A percentile compares a stretch with the other conserved stretches of the same genome.
phyloP scores from a whole-genome alignment of 2,888 invertebrate species.

The Labia minor region DNA sequence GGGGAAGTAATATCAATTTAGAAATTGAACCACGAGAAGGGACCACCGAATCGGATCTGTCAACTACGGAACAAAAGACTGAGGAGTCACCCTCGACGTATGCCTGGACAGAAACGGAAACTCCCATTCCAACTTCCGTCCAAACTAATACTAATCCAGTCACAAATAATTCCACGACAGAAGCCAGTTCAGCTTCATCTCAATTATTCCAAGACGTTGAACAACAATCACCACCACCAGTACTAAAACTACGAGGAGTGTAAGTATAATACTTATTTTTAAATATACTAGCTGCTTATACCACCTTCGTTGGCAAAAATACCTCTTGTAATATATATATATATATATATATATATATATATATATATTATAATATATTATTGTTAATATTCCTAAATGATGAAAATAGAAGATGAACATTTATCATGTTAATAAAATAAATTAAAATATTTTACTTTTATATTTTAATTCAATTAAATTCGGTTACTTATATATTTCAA shows the following conservation, averaged over 20 bases:
- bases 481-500: too few relatives aligned
- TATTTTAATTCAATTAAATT: too few relatives aligned
- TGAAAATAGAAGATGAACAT: too few relatives aligned
- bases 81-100: conserved; percentile 20
- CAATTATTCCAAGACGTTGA: conserved; percentile 13
- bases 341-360: too few relatives aligned
- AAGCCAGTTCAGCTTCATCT: not conserved
- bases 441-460: too few relatives aligned
- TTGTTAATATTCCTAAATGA: too few relatives aligned
- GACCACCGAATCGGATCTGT: conserved; percentile 26
- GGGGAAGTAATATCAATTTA: not conserved
- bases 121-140: not conserved
- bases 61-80: conserved; percentile 29
- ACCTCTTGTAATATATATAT: too few relatives aligned
- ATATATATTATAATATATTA: too few relatives aligned
- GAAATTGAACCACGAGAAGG: not conserved
- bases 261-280: not conserved
- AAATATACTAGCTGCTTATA: too few relatives aligned
- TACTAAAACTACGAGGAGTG: conserved; percentile 15
- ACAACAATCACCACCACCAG: not conserved
- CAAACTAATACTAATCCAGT: not conserved
- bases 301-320: not conserved
- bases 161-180: not conserved
- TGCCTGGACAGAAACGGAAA: not conserved
- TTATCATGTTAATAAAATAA: too few relatives aligned